Base-by-base conservation (phyloP, 2,113 vertebrate genomes). In the Pluvialis apricaria region DNA sequence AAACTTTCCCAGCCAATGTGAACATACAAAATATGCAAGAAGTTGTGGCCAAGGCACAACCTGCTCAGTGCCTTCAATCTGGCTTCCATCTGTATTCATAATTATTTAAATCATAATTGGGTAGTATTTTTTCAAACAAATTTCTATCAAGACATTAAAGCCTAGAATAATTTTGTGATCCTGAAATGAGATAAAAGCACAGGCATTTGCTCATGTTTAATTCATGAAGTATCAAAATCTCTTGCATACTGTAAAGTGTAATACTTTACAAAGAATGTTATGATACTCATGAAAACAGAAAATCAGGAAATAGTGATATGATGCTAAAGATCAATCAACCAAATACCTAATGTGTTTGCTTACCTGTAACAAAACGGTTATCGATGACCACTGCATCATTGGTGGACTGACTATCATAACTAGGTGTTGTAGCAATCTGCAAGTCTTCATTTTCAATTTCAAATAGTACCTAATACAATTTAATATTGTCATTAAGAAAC, bases 361-460 rank as follows among this genome's bases (percentile, higher is more conserved):
- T 49, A 98, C 98, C 97, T 96, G 79, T 25, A 45, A 95, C 78
- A 93, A 70, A 68, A 78, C 6, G 26, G 26, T 92, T 87, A 84
- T 96, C 90, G 64, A 70, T 15, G 49, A 71, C 9, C 25, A 72
- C 58, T 31, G 91, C 52, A 52, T 96, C 90, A 78, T 16, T 25
- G 36, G 60, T 66, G 15, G 57, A 73, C 31, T 91, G 80, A 57
- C 32, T 57, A 22, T 16, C 26, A 36, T 8, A 75, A 68, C 40
- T 24, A n/a, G 22, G 28, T 65, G 42, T 22, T 49, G 64, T 11
- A 91, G 34, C 87, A 83, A 88, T 96, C 64, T 96, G 66, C 49
- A 97, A 82, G 57, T 97, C 97, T 91, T 97, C 96, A 14, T 97
- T 97, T 88, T 98, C 98, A 96, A 97, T 96, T 96, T 96, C 95